phyloP scores from a whole-genome alignment of 2,888 invertebrate species.

The Platycnemis pennipes region DNA sequence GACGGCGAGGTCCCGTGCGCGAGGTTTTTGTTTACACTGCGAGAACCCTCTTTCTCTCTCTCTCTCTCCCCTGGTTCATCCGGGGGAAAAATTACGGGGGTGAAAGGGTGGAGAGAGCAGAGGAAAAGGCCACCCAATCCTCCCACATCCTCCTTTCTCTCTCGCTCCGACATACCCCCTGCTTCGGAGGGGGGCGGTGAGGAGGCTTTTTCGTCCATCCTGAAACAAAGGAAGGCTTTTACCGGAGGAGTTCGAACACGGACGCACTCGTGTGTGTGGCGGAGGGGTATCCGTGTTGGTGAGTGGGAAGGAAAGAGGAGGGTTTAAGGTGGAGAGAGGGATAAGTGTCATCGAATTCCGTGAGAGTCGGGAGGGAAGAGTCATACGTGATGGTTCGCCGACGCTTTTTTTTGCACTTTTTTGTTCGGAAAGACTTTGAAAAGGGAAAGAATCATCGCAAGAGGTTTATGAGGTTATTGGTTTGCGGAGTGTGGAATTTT shows the following conservation, averaged over 20 bases:
- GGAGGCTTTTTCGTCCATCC: background rate
- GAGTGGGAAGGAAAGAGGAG: background rate
- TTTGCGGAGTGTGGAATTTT: background rate
- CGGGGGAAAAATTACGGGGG: background rate
- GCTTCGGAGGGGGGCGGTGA: background rate
- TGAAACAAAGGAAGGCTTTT: conserved; percentile 43
- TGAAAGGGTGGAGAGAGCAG: background rate
- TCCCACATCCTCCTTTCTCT: conserved; percentile 3
- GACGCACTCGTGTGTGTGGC: background rate
- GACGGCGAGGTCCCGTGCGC: background rate
- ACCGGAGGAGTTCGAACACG: conserved; percentile 42
- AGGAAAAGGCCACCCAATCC: background rate
- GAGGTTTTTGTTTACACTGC: conserved; percentile 44
- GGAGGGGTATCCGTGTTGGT: background rate
- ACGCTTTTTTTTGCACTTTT: background rate
- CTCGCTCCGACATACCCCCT: background rate
- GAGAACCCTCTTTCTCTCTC: background rate
- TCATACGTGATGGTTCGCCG: background rate
- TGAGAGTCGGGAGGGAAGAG: background rate
- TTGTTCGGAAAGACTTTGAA: background rate
- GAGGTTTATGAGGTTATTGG: background rate
- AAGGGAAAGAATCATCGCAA: background rate
- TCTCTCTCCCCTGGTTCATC: background rate
- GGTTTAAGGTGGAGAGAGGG: background rate
- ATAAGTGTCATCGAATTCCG: background rate